Base-by-base conservation (phyloP, 2,113 vertebrate genomes). In the Gallinago jamesoni region DNA sequence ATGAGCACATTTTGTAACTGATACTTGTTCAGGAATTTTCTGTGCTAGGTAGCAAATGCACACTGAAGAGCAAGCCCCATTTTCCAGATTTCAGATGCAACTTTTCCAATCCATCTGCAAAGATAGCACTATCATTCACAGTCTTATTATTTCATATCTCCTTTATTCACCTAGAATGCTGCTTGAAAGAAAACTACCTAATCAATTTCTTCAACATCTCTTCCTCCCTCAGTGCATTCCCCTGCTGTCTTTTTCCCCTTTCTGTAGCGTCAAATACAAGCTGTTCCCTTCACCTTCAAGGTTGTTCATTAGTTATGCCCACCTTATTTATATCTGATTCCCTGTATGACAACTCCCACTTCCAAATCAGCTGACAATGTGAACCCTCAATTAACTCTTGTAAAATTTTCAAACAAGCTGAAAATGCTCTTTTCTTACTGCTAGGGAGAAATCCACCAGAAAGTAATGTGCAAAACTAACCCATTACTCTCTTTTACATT, bases 331-430 rank as follows among this genome's bases (percentile, higher is more conserved):
- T 27, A 57, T 53, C 53, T 75, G 84, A 56, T 59, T 88, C 76
- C 24, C 30, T 59, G 24, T 45, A 15, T 69, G 63, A 83, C 45
- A 69, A 59, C 47, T 90, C 70, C 33, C 33, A 72, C 43, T 92
- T 94, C 37, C 31, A 87, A 82, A 82, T 47, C 56, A 89, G 23
- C 10, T 82, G 39, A 75, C 48, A 78, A 47, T 60, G 66, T 14
- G 66, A 91, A 70, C 7, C 21, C 30, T 68, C 62, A 92, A 94
- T 94, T 92, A 92, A 48, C 90, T 81, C 48, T 67, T 86, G 84
- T 84, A 77, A 92, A 86, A 53, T 78, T 67, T 94, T 89, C 55
- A 89, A 94, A 94, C 35, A 84, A 92, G 56, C 7, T 84, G 47
- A 86, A 91, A 91, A 90, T 43, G 9, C 59, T 86, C 12, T 67